Conservation (phyloP, 2,113 vertebrate genomes). For the Monopterus albus region DNA sequence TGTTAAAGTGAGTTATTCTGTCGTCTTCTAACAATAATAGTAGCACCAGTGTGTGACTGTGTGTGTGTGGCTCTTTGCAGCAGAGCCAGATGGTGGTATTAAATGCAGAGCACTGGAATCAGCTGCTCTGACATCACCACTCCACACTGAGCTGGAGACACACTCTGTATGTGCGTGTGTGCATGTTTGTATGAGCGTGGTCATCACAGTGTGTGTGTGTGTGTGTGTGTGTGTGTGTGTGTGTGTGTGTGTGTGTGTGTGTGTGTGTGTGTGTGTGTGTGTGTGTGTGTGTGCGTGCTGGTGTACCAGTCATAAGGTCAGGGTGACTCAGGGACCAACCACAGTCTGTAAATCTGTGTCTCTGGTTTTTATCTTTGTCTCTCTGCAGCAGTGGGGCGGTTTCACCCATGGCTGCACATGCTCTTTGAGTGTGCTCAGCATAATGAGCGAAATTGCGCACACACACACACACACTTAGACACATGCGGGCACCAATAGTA, state of each 20-base stretch:
- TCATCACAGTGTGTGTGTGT: conserved; percentile 20
- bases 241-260: conserved; percentile 1
- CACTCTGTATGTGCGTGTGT: not conserved
- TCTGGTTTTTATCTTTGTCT: not conserved
- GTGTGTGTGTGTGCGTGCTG: conserved; percentile 3
- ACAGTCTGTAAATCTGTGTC: conserved; percentile 21
- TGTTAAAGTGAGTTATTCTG: not conserved
- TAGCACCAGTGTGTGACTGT: conserved; percentile 21
- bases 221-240: conserved; percentile 2
- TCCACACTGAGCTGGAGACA: not conserved
- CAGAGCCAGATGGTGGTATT: conserved; percentile 59
- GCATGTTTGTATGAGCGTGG: not conserved
- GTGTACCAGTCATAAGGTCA: conserved; percentile 39
- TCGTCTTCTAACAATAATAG: not conserved
- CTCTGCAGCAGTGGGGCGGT: conserved; percentile 23
- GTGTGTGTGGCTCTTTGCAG: conserved; percentile 19
- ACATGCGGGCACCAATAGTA: conserved; percentile 49
- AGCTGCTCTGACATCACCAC: conserved; percentile 26
- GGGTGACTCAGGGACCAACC: conserved; percentile 40
- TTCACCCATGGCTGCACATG: conserved; percentile 59
- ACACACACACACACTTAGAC: conserved; percentile 1
- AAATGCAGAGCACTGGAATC: conserved; percentile 40
- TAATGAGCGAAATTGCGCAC: conserved; percentile 32
- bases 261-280: conserved; percentile 5
- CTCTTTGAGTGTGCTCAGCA: conserved; percentile 50